Conservation (phyloP, 2,797 vertebrate species). For the Pterois miles region DNA sequence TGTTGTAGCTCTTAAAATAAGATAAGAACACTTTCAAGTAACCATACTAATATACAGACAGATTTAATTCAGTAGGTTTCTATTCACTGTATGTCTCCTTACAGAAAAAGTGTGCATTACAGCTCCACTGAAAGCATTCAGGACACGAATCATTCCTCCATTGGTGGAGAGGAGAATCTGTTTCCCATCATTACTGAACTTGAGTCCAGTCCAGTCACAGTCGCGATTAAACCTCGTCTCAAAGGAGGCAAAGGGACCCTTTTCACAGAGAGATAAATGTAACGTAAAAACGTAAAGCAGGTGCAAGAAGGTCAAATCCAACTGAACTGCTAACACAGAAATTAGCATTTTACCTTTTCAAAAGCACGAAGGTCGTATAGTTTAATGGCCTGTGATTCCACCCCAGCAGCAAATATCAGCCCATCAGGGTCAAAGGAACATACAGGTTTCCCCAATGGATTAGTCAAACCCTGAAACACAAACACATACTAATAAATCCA, state of each 20-base stretch:
- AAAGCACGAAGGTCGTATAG: conserved; percentile 94
- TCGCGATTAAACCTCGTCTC: conserved; percentile 89
- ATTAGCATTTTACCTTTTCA: conserved; percentile 73
- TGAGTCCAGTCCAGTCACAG: conserved; percentile 94
- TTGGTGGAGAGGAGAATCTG: conserved; percentile 93
- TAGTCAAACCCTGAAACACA: conserved; percentile 88
- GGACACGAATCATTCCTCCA: conserved; percentile 89
- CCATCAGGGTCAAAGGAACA: conserved; percentile 96
- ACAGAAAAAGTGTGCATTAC: conserved; percentile 93
- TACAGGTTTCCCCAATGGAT: conserved; percentile 92
- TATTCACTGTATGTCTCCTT: conserved; percentile 66
- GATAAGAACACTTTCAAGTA: not conserved
- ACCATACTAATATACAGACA: not conserved
- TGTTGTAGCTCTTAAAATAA: conserved; percentile 90
- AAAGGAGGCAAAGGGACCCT: conserved; percentile 93
- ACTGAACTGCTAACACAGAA: not conserved
- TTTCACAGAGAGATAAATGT: not conserved
- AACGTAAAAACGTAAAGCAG: not conserved
- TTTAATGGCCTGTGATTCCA: conserved; percentile 93
- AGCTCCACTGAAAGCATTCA: conserved; percentile 91
- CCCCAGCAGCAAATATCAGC: conserved; percentile 94
- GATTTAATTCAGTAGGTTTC: not conserved
- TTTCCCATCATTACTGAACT: conserved; percentile 93
- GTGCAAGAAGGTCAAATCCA: not conserved
- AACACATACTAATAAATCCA: not conserved